Conservation (phyloP, 2,113 vertebrate species). For the Alethe diademata region DNA sequence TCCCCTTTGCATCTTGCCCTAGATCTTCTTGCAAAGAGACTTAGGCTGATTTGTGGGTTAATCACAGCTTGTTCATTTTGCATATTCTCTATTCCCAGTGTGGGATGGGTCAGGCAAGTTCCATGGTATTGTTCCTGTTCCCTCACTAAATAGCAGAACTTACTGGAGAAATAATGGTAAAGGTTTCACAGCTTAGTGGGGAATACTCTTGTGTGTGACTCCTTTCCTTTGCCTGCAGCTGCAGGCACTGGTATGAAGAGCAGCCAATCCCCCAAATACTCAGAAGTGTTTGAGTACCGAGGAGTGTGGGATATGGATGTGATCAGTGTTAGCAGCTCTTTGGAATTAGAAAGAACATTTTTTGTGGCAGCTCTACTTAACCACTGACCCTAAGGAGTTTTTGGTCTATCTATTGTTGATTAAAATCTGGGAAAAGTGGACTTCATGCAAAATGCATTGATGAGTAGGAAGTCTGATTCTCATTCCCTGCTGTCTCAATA, state of each 20-base stretch:
- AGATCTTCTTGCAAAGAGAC: neutral
- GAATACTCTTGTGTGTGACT: neutral
- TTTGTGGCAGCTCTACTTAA: neutral
- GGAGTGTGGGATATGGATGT: neutral
- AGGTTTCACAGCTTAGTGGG: neutral
- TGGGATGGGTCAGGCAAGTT: neutral
- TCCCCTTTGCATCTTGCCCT: neutral
- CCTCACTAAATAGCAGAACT: neutral
- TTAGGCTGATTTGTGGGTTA: neutral
- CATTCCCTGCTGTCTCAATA: neutral
- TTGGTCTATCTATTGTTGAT: neutral
- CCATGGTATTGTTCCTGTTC: neutral
- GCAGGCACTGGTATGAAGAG: neutral
- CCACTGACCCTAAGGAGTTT: conserved; percentile 14
- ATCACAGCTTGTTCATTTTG: neutral
- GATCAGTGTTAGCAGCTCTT: neutral
- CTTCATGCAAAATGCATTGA: neutral
- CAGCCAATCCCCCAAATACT: neutral
- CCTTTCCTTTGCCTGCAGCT: neutral
- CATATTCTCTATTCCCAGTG: neutral
- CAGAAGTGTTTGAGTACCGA: neutral
- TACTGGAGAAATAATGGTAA: neutral
- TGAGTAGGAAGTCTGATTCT: neutral
- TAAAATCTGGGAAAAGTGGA: neutral
- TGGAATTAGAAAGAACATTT: neutral